Evolutionary conservation across 2,113 vertebrate genomes (phyloP), one percentile per base, ranked within the genome.

Genomic region (Hypanus sabinus): DNA sequence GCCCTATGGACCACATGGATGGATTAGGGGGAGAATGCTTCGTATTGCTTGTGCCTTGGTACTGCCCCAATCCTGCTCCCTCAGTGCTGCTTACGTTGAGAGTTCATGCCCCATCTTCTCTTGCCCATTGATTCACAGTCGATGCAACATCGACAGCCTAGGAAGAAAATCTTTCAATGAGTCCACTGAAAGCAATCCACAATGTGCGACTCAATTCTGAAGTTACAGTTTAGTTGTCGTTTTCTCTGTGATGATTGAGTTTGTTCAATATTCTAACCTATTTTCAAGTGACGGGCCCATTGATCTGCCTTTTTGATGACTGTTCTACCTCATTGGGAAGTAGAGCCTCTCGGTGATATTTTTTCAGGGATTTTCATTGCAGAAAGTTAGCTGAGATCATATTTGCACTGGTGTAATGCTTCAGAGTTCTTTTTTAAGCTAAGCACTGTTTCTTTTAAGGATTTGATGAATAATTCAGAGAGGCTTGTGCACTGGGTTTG

Each of bases 391-490:
- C 85, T 62, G 57, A 33, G 6, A 65, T 65, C 30, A 18, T 33
- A 18, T 65, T 88, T n/a, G n/a, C 20, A 6, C n/a, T 65, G 60
- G 60, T 16, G 12, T 16, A 65, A 62, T 33, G n/a, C 57, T 90
- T 65, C 16, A 20, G 16, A 65, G 57, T 65, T 65, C 65, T 88
- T 87, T 30, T 62, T 90, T 33, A 90, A 90, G 85, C 85, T 33
- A 62, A 33, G 85, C 30, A 16, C 30, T 33, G 60, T 90, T 90
- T 90, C 60, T 65, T 90, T 90, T 68, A 90, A 68, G 16, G 33
- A 27, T 16, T 65, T 18, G 30, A 65, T 90, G 85, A 90, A 90
- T 90, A 90, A 90, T 90, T 90, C 85, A 90, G 57, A 16, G 30
- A 8, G 60, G 60, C 33, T 65, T 90, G 85, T 10, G 30, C 14